Conservation (phyloP, 2,888 invertebrate genomes). For the Parelbella ahira region DNA sequence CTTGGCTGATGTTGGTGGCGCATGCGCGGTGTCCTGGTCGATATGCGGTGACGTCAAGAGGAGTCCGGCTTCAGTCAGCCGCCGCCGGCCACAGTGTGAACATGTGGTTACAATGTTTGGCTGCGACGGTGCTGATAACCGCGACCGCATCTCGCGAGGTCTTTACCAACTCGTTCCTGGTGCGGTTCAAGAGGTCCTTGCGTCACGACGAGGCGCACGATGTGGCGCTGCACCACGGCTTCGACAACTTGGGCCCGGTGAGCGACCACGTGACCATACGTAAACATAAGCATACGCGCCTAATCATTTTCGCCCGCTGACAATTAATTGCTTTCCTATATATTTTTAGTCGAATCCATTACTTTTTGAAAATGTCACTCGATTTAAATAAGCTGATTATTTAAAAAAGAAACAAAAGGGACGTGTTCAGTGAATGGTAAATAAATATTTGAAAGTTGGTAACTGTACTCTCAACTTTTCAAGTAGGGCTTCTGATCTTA, state of each 20-base stretch:
- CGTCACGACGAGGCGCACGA: slow-evolving; percentile 87
- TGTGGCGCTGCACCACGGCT: slow-evolving; percentile 94
- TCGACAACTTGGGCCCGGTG: slow-evolving; percentile 96
- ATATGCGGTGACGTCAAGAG: slow-evolving; percentile 72
- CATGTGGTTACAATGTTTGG: slow-evolving; percentile 74
- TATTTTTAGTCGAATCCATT: too few relatives aligned
- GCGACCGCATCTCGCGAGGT: slow-evolving; percentile 82
- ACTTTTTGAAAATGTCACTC: too few relatives aligned
- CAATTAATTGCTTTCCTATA: too few relatives aligned
- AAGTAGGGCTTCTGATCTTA: too few relatives aligned
- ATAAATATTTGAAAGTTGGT: too few relatives aligned
- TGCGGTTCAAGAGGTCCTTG: slow-evolving; percentile 90
- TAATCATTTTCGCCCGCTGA: too few relatives aligned
- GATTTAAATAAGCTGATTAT: too few relatives aligned
- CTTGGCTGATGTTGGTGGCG: slow-evolving; percentile 37
- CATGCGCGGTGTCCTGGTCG: slow-evolving; percentile 65
- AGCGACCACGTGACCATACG: slow-evolving; percentile 81
- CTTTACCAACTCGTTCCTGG: slow-evolving; percentile 97
- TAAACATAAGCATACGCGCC: slow-evolving; percentile 69
- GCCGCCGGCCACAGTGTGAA: slow-evolving; percentile 60
- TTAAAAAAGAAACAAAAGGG: too few relatives aligned
- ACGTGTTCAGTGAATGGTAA: too few relatives aligned
- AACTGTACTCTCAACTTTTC: too few relatives aligned
- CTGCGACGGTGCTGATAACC: slow-evolving; percentile 63
- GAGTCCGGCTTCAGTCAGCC: slow-evolving; percentile 67